Evolutionary conservation across 2,113 vertebrate genomes (phyloP), one percentile per base, ranked within the genome.

Genomic region (Rhadina sibilatrix): DNA sequence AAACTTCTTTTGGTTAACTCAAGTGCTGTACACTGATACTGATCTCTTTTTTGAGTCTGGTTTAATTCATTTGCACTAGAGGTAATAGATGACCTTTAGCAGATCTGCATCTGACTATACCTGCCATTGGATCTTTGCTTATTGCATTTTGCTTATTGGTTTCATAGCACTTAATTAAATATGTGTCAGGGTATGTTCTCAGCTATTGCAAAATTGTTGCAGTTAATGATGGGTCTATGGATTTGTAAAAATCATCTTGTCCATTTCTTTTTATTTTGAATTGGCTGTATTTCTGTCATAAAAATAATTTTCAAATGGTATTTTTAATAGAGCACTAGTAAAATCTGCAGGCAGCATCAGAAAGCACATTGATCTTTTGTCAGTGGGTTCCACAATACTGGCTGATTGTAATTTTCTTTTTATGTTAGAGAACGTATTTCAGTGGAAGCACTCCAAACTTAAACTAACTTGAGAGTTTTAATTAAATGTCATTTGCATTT

Each of bases 401-500:
- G 44, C 71, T 95, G 89, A 94, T 87, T 81, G 74, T 61, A 63
- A 93, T 82, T 85, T 94, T 91, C 42, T 83, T 81, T 90, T 85
- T 60, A 69, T 59, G 30, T 54, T 25, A 69, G 50, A 87, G 54
- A 77, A 78, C 2, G 21, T 68, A 61, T 94, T 91, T 93, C 64
- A 72, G 91, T 91, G 44, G 86, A 94, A 93, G 78, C 63, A 74
- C 76, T 96, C 78, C 79, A 94, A 74, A 83, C 46, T 60, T 78
- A 47, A 72, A 72, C 70, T 54, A 80, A 83, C 96, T 91, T 31
- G 59, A 87, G 80, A 56, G 54, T 75, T 96, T 94, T 89, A 95
- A 95, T 94, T 91, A 91, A 90, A 83, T 47, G 31, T 53, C 46
- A 44, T 74, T 68, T 87, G 85, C 53, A 31, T 52, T 95, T 93